Percentiles rank a stretch among this genome's conserved stretches.
Conservation (phyloP, 2,797 vertebrate genomes). For the Bovichtus variegatus region DNA sequence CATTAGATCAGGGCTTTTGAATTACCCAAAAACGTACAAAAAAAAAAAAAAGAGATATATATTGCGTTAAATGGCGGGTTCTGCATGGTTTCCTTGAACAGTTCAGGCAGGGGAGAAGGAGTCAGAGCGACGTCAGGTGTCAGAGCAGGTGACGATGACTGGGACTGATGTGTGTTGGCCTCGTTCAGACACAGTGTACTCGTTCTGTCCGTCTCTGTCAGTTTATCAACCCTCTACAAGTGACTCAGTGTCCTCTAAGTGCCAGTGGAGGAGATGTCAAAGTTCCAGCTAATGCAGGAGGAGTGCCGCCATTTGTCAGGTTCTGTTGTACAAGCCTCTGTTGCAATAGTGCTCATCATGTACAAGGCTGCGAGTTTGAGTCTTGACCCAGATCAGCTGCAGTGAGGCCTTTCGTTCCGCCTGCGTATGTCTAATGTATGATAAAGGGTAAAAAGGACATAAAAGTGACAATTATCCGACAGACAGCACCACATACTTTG, state of each 20-base stretch:
- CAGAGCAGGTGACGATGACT: not conserved
- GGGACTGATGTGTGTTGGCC: slow-evolving; percentile 1
- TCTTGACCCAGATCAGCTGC: not conserved
- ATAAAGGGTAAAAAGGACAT: not conserved
- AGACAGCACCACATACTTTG: slow-evolving; percentile 15
- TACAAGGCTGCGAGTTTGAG: not conserved
- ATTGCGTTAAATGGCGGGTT: not conserved
- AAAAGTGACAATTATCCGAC: slow-evolving; percentile 8
- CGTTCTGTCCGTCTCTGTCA: slow-evolving; percentile 19
- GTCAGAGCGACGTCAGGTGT: slow-evolving; percentile 20
- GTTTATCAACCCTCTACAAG: not conserved
- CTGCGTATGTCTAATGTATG: not conserved
- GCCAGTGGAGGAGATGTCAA: slow-evolving; percentile 6
- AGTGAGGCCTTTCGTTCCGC: slow-evolving; percentile 15
- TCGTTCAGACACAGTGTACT: not conserved
- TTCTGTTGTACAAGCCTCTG: not conserved
- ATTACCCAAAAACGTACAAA: not conserved
- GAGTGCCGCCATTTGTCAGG: not conserved
- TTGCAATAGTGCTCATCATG: not conserved
- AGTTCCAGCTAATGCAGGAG: not conserved
- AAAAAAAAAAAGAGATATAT: not conserved
- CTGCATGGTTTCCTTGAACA: not conserved
- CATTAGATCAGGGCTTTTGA: not conserved
- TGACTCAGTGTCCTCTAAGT: slow-evolving; percentile 25
- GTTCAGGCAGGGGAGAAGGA: not conserved